Evolutionary conservation across 2,888 invertebrate species (phyloP), one percentile per base, ranked within the genome.

Genomic region (Chrysodeixis includens): DNA sequence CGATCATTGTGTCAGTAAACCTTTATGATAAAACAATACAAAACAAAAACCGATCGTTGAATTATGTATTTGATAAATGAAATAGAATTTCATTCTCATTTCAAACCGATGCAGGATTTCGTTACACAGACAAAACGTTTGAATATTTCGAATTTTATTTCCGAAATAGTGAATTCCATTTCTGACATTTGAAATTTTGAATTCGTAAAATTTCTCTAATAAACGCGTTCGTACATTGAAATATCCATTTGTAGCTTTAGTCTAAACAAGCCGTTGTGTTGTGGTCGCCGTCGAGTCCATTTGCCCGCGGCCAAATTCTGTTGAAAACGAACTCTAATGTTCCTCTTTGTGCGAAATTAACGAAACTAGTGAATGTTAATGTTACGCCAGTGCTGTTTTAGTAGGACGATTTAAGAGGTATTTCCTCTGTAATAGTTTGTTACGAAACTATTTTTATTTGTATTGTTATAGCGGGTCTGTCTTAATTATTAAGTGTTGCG

Each of bases 271-370:
- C 82, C 74, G 76, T 70, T 75, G 79, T 81, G 80, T 86, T 89
- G 91, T 85, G 92, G 90, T 89, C 88, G 87, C 75, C 78, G 77
- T 68, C 66, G 72, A 87, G 86, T 89, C 86, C 87, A 90, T 90
- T 91, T 87, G 89, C 91, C 87, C 78, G 85, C 80, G 89, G 92
- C 86, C 74, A 83, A 88, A 90, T 89, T 83, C 84, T 76, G 74
- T 76, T 83, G 79, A 74, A 80, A 82, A 84, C 84, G 83, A 83
- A 82, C 83, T 86, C 83, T 88, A 89, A 89, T 90, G 87, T 86
- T 86, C 79, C 79, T 82, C 83, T 90, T 88, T 87, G 87, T 85
- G 71, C 75, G 82, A 84, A 88, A 88, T 88, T 88, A 89, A 86
- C 86, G 80, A 85, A 89, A 90, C 85, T 82, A 80, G 78, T 82